A percentile compares a stretch with the other conserved stretches of the same genome.
Conservation (phyloP, 2,797 vertebrate genomes). For the Danio choprae region DNA sequence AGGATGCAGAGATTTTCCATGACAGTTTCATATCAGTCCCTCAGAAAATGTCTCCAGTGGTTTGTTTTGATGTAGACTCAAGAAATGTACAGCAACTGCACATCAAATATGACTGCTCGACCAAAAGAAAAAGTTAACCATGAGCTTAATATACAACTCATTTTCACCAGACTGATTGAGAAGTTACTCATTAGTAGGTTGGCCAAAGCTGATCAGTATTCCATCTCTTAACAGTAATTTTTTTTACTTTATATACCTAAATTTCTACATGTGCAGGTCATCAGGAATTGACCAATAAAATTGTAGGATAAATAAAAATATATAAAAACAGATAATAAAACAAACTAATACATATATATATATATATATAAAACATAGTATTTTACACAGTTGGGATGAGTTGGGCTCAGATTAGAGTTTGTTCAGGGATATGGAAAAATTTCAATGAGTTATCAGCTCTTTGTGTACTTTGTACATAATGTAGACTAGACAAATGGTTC, state of each 20-base stretch:
- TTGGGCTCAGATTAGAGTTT: neutral
- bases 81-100: neutral
- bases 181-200: constrained; percentile 4
- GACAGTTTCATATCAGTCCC: neutral
- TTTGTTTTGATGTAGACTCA: neutral
- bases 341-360: no score
- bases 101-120: constrained; percentile 3
- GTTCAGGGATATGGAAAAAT: neutral
- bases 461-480: constrained; percentile 10
- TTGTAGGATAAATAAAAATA: constrained; percentile 56
- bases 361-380: constrained; percentile 8
- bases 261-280: constrained; percentile 18
- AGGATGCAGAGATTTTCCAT: constrained; percentile 14
- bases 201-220: neutral
- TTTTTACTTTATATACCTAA: constrained; percentile 6
- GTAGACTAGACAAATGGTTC: no score
- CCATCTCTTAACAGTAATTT: neutral
- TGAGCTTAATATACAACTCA: constrained; percentile 6
- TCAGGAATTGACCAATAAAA: constrained; percentile 29
- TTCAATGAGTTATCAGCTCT: neutral
- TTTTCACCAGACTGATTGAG: neutral
- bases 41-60: constrained; percentile 5
- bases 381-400: neutral
- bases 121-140: neutral
- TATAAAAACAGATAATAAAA: constrained; percentile 39